Evolutionary conservation across 2,888 invertebrate species (phyloP).

Genomic region (Napeogenes inachia): DNA sequence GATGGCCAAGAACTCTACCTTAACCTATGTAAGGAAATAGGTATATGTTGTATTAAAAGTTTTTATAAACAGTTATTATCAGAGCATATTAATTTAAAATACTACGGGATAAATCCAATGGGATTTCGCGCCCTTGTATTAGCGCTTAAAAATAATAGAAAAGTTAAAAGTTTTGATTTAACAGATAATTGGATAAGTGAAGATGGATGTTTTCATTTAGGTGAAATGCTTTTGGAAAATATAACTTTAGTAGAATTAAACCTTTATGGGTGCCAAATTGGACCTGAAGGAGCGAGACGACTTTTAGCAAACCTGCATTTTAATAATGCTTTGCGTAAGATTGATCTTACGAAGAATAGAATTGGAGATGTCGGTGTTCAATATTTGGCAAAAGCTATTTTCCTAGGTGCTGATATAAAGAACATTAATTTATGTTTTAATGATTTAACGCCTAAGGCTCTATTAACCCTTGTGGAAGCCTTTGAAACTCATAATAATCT

Average conservation of each 20-base stretch:
- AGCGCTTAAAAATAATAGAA: constrained; percentile 34
- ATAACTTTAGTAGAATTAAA: constrained; percentile 35
- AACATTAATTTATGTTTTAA: constrained; percentile 44
- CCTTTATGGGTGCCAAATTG: constrained; percentile 42
- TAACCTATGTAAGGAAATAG: constrained; percentile 41
- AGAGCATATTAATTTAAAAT: constrained; percentile 39
- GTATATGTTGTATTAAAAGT: constrained; percentile 35
- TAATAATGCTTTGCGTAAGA: constrained; percentile 34
- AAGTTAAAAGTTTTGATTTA: constrained; percentile 38
- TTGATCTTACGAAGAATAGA: constrained; percentile 37
- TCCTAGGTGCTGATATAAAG: constrained; percentile 31
- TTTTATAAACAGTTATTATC: constrained; percentile 42
- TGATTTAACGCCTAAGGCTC: constrained; percentile 36
- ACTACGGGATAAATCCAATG: constrained; percentile 30
- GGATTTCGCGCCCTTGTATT: constrained; percentile 35
- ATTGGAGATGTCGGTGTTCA: constrained; percentile 37
- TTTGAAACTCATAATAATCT: constrained; percentile 39
- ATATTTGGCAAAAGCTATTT: constrained; percentile 34
- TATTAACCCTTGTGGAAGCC: constrained; percentile 36
- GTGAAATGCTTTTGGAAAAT: constrained; percentile 39
- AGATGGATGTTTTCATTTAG: constrained; percentile 43
- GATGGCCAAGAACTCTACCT: constrained; percentile 51
- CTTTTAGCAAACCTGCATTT: constrained; percentile 32
- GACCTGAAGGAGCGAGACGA: constrained; percentile 33
- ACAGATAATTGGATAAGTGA: constrained; percentile 41